Evolutionary conservation across 1,140 invertebrate genomes (phyloP).

Genomic region (Scaptomyza montana): DNA sequence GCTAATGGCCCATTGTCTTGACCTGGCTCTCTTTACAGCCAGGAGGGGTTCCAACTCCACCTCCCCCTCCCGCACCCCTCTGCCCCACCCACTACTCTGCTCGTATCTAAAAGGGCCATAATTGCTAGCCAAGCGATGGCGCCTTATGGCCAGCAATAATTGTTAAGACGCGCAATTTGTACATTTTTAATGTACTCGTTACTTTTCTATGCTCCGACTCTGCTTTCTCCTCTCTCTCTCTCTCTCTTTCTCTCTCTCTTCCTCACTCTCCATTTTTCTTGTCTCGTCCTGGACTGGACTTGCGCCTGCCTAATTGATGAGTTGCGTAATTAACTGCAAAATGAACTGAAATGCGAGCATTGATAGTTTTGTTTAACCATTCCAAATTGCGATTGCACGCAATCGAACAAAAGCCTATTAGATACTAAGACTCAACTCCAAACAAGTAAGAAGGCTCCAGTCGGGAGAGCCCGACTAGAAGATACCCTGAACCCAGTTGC

Average conservation of each 20-base stretch:
- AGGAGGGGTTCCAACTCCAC: too few relatives aligned
- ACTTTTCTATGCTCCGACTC: constrained; percentile 2
- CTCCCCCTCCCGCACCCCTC: too few relatives aligned
- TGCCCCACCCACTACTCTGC: background rate
- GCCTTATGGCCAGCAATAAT: constrained; percentile 70
- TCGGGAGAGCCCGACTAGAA: too few relatives aligned
- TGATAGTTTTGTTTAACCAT: constrained; percentile 58
- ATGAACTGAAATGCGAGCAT: constrained; percentile 55
- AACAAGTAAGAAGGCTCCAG: too few relatives aligned
- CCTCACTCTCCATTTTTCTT: background rate
- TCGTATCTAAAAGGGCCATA: constrained; percentile 63
- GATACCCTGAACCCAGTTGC: too few relatives aligned
- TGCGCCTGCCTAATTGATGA: constrained; percentile 72
- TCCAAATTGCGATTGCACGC: constrained; percentile 36
- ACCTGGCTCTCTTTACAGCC: constrained; percentile 9
- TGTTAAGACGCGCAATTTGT: constrained; percentile 81
- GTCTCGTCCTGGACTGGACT: constrained; percentile 2
- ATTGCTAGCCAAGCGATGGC: constrained; percentile 57
- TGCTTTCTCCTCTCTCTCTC: background rate
- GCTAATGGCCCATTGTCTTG: constrained; percentile 79
- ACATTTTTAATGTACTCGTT: constrained; percentile 72
- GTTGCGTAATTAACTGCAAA: constrained; percentile 83
- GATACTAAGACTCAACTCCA: background rate
- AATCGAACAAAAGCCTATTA: constrained; percentile 11
- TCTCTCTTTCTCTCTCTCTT: background rate